phyloP scores from a whole-genome alignment of 2,113 vertebrate genomes.

The Hippocampus comes region DNA sequence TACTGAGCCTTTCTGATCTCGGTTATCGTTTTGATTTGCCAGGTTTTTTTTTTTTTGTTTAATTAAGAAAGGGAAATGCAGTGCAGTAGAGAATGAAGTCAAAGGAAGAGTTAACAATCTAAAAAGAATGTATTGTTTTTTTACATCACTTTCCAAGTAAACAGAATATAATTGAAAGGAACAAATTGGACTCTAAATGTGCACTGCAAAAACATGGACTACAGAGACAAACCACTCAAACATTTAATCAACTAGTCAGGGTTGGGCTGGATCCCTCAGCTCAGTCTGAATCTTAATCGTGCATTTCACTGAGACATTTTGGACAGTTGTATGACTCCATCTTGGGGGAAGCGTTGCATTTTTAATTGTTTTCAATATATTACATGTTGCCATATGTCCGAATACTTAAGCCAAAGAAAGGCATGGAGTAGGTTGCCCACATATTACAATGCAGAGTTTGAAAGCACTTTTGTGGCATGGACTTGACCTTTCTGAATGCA shows the following conservation, averaged over 20 bases:
- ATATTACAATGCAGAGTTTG: too few species aligned
- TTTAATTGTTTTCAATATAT: too few species aligned
- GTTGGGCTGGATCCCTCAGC: not conserved
- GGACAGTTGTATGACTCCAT: too few species aligned
- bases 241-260: not conserved
- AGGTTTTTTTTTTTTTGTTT: slow-evolving; percentile 4
- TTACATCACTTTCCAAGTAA: not conserved
- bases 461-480: too few species aligned
- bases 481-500: too few species aligned
- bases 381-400: too few species aligned
- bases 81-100: not conserved
- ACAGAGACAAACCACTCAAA: not conserved
- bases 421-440: too few species aligned
- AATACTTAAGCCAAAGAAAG: too few species aligned
- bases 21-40: slow-evolving; percentile 38
- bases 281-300: not conserved
- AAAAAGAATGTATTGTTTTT: not conserved
- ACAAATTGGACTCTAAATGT: not conserved
- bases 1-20: slow-evolving; percentile 28
- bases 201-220: not conserved
- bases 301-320: too few species aligned
- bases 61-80: slow-evolving; percentile 13
- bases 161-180: not conserved
- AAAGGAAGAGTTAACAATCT: not conserved
- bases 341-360: too few species aligned